These are phyloP conservation scores for Nautilus pompilius DNA, from an alignment of 1,140 invertebrate species.

Conservation along the genomic window DNA sequence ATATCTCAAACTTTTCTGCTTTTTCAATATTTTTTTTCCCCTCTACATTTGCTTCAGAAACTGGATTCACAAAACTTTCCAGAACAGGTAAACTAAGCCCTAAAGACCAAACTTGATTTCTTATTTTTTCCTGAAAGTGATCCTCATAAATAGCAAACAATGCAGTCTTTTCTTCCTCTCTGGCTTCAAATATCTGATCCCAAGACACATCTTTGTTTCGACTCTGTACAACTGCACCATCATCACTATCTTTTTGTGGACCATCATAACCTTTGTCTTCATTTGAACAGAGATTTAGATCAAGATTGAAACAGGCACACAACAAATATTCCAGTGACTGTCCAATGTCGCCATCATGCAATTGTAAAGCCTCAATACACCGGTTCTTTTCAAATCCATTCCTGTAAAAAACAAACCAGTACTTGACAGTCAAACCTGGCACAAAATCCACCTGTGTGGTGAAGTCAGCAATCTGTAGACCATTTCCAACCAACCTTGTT, in stretches of 20 bases:
- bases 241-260: not conserved
- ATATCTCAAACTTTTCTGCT: conserved; percentile 21
- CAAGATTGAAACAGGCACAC: conserved; percentile 28
- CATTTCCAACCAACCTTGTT: too few species aligned
- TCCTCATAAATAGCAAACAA: conserved; percentile 45
- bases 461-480: too few species aligned
- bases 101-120: conserved; percentile 39
- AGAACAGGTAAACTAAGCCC: conserved; percentile 30
- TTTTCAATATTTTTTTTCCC: not conserved
- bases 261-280: not conserved
- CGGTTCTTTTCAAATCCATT: conserved; percentile 45
- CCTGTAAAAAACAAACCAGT: conserved; percentile 23
- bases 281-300: not conserved
- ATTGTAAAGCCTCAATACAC: conserved; percentile 38
- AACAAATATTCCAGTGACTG: conserved; percentile 41
- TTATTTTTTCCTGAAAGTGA: conserved; percentile 39
- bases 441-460: too few species aligned
- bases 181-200: conserved; percentile 30
- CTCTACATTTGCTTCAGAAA: conserved; percentile 1
- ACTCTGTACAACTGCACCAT: not conserved
- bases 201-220: conserved; percentile 6
- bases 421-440: too few species aligned
- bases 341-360: conserved; percentile 43
- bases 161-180: conserved; percentile 46
- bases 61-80: conserved; percentile 20